Evolutionary conservation across 2,797 vertebrate species (phyloP).

Genomic region (Okamejei kenojei): DNA sequence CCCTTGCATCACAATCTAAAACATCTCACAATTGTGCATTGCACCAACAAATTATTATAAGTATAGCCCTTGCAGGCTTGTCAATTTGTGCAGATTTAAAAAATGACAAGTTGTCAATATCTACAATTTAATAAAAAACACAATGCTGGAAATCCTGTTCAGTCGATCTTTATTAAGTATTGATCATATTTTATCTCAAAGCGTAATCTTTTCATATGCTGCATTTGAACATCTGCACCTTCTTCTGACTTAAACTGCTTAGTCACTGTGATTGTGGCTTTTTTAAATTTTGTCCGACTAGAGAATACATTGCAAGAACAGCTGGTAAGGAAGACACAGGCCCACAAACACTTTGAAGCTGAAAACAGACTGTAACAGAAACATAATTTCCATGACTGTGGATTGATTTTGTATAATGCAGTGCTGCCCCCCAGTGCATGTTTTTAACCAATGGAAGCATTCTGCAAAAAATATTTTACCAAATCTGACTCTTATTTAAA

Average conservation of each 20-base stretch:
- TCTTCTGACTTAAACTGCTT: background rate
- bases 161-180: background rate
- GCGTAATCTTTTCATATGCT: too few relatives aligned
- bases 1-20: background rate
- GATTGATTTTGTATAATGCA: background rate
- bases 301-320: background rate
- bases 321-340: background rate
- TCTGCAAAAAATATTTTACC: background rate
- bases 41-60: background rate
- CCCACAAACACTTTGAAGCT: background rate
- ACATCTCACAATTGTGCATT: background rate
- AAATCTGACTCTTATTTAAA: background rate
- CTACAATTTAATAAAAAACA: background rate
- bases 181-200: too few relatives aligned
- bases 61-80: background rate
- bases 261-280: too few relatives aligned
- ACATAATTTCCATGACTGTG: background rate
- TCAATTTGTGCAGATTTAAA: background rate
- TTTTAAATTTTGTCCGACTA: background rate
- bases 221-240: background rate
- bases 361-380: background rate
- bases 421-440: slow-evolving; percentile 25
- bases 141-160: background rate
- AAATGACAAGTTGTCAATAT: background rate
- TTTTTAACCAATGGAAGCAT: background rate